phyloP scores from a whole-genome alignment of 2,797 vertebrate genomes.

The Gymnoscopelus braueri region DNA sequence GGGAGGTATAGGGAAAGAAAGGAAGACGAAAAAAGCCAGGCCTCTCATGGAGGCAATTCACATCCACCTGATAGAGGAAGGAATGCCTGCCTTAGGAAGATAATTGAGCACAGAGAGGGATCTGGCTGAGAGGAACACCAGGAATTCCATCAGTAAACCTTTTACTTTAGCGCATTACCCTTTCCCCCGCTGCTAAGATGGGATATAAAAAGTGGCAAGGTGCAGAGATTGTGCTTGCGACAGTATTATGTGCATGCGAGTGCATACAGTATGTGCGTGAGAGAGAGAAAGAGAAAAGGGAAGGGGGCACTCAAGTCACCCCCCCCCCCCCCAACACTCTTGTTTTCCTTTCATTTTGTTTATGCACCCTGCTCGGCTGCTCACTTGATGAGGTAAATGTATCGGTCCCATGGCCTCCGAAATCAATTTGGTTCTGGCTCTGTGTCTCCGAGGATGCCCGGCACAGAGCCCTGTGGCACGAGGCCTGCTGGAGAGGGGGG shows the following conservation, averaged over 20 bases:
- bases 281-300: no score
- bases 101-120: conserved; percentile 71
- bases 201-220: conserved; percentile 70
- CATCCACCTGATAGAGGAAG: conserved; percentile 49
- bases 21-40: not conserved
- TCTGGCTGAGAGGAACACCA: conserved; percentile 54
- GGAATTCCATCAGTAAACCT: conserved; percentile 70
- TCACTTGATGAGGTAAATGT: conserved; percentile 69
- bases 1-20: not conserved
- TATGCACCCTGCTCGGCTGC: conserved; percentile 66
- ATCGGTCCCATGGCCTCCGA: conserved; percentile 59
- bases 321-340: conserved; percentile 46
- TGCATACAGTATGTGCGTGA: no score
- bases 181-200: conserved; percentile 40
- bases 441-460: conserved; percentile 53
- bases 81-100: conserved; percentile 72
- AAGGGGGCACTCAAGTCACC: conserved; percentile 52
- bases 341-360: conserved; percentile 69
- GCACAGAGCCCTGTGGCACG: conserved; percentile 43
- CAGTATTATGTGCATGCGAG: no score
- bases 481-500: conserved; percentile 21
- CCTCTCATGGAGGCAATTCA: conserved; percentile 62
- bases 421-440: conserved; percentile 68
- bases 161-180: conserved; percentile 25
- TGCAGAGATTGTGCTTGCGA: conserved; percentile 40